A percentile compares a stretch with the other conserved stretches of the same genome.
These are phyloP conservation scores for Poeciliopsis turneri DNA, from an alignment of 2,797 vertebrate species.

Conservation along the genomic window DNA sequence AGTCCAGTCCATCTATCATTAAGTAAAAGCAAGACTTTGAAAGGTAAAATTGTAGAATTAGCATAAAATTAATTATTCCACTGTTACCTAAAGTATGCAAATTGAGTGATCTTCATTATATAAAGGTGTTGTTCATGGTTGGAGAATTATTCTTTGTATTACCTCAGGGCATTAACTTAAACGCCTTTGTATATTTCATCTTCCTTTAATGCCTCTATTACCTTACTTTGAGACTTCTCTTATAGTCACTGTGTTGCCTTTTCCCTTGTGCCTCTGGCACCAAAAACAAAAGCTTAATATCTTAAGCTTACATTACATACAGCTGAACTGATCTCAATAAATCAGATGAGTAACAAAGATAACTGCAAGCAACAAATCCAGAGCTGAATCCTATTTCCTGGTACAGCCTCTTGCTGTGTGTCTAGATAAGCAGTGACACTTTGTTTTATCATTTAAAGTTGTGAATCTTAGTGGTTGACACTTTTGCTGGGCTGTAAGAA, in stretches of 20 bases:
- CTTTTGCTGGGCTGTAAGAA: not conserved
- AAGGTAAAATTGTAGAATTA: constrained; percentile 1
- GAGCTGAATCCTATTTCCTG: not conserved
- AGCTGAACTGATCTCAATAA: not conserved
- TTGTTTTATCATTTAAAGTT: not conserved
- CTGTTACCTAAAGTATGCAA: not conserved
- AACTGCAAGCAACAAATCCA: not conserved
- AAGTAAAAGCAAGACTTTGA: not conserved
- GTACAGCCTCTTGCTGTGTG: not conserved
- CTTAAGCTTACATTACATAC: not conserved
- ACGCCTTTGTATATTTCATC: not conserved
- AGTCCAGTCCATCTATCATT: no score
- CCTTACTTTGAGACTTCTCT: not conserved
- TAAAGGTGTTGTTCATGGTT: not conserved
- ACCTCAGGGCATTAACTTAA: not conserved
- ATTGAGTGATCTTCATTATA: not conserved
- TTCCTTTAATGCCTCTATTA: not conserved
- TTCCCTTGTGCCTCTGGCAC: not conserved
- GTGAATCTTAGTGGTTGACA: not conserved
- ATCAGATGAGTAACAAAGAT: not conserved
- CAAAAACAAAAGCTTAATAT: not conserved
- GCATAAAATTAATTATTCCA: not conserved
- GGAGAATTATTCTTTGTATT: not conserved
- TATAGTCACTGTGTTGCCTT: not conserved
- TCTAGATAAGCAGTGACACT: not conserved